Base-by-base conservation (phyloP, 2,113 vertebrate genomes). In the Halichoeres trimaculatus region DNA sequence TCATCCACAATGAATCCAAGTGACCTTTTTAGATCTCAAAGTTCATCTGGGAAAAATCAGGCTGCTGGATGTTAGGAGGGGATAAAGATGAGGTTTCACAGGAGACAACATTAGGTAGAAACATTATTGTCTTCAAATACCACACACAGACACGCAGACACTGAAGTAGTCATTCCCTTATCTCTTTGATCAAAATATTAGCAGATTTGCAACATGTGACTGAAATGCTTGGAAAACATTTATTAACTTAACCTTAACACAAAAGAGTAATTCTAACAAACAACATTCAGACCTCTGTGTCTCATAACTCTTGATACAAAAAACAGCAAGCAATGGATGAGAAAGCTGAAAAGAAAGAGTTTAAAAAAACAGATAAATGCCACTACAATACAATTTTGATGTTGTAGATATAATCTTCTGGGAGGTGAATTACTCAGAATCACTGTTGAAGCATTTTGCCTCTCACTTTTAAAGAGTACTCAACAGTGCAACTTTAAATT, bases 21-120 rank as follows among this genome's bases (percentile, higher is more conserved):
- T 73, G 67, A 65, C 51, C 68, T 83, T 45, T 66, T 74, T 48
- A 34, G 34, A 26, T 57, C 26, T n/a, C 16, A 23, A 59, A 53
- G 24, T 63, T 55, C 1, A 66, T 20, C 11, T 14, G 8, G 35
- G 43, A 73, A 54, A 47, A 38, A 54, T 70, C 34, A 8, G 36
- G 24, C 23, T 16, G 36, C 7, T 19, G 24, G 40, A 20, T 54
- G 48, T 51, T 16, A 57, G 17, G 2, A 24, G 36, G 38, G 5
- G n/a, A 35, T 7, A 19, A 17, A 3, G 20, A 24, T 22, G 36
- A 43, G 4, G 10, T 67, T 79, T 65, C 8, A 2, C 17, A 3
- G 30, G 38, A 66, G 30, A 67, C 7, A 6, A 43, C 10, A 22
- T 17, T 4, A 2, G 41, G 8, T 20, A 19, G 9, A 7, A 16